Evolutionary conservation across 2,888 invertebrate species (phyloP), one percentile per base, ranked within the genome.

Genomic region (Orchestes rusci): DNA sequence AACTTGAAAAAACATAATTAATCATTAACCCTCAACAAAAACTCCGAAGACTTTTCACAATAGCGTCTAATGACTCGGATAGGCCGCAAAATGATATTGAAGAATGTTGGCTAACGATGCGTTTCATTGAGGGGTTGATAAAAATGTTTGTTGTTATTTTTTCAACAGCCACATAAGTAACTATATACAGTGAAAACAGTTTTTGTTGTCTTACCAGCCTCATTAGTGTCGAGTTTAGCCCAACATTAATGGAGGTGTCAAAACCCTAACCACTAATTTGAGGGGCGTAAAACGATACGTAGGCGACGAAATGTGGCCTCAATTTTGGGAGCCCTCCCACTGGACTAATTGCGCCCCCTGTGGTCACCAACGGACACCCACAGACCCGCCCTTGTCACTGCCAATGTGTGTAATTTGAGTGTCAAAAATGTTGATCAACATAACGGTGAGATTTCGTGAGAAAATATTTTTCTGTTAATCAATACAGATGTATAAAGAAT

Each of bases 91-190:
- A 62, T 63, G 63, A 61, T 57, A 56, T 56, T 60, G 59, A 58
- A 65, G 64, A 64, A 64, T 64, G 62, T 59, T 60, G 64, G 62
- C 65, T 65, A 66, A 66, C 64, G 66, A 66, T 64, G 63, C 65
- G 56, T 65, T 64, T 66, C 65, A 66, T 66, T 62, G 61, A 59
- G n/a, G n/a, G n/a, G n/a, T n/a, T n/a, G n/a, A n/a, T n/a, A n/a
- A n/a, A n/a, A n/a, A n/a, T n/a, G n/a, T n/a, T n/a, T n/a, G n/a
- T n/a, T n/a, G n/a, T n/a, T n/a, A n/a, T n/a, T n/a, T n/a, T n/a
- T n/a, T n/a, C n/a, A n/a, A n/a, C n/a, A n/a, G n/a, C n/a, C n/a
- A n/a, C n/a, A n/a, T n/a, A n/a, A n/a, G n/a, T n/a, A n/a, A n/a
- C n/a, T n/a, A n/a, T n/a, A n/a, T n/a, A n/a, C n/a, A n/a, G n/a